Conservation (phyloP, 2,113 vertebrate species). For the Lampris incognitus region DNA sequence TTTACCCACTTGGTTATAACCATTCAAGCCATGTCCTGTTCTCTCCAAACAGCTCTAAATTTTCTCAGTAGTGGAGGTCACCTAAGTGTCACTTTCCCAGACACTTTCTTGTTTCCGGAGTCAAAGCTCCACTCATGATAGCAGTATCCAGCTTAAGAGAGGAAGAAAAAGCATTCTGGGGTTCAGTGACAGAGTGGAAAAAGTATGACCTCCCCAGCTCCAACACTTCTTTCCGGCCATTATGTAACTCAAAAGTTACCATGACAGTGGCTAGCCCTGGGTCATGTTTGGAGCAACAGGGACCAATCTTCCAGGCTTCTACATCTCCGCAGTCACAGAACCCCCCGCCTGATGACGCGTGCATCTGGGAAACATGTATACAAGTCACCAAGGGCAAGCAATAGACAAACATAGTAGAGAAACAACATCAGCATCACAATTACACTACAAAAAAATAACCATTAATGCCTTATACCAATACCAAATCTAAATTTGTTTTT, state of each 20-base stretch:
- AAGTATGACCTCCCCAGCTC: slow-evolving; percentile 49
- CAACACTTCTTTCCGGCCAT: slow-evolving; percentile 49
- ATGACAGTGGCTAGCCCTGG: slow-evolving; percentile 82
- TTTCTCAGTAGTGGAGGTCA: slow-evolving; percentile 30
- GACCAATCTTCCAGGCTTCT: slow-evolving; percentile 97
- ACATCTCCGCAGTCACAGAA: slow-evolving; percentile 98
- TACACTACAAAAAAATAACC: neutral
- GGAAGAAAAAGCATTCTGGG: slow-evolving; percentile 71
- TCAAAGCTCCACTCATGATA: slow-evolving; percentile 35
- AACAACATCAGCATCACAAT: slow-evolving; percentile 2
- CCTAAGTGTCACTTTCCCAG: slow-evolving; percentile 57
- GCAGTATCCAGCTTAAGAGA: slow-evolving; percentile 50
- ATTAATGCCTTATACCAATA: no score
- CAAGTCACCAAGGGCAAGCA: slow-evolving; percentile 16
- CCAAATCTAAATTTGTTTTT: neutral
- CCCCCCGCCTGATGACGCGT: slow-evolving; percentile 94
- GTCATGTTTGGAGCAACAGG: slow-evolving; percentile 91
- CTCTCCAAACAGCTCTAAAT: slow-evolving; percentile 26
- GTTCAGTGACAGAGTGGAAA: slow-evolving; percentile 69
- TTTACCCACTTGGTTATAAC: slow-evolving; percentile 8
- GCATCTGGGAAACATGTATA: slow-evolving; percentile 85
- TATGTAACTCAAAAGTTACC: slow-evolving; percentile 87
- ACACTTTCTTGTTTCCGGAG: slow-evolving; percentile 46
- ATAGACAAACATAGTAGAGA: slow-evolving; percentile 1
- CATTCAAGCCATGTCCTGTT: neutral